phyloP scores from a whole-genome alignment of 2,888 invertebrate genomes.

The Cephonodes hylas region DNA sequence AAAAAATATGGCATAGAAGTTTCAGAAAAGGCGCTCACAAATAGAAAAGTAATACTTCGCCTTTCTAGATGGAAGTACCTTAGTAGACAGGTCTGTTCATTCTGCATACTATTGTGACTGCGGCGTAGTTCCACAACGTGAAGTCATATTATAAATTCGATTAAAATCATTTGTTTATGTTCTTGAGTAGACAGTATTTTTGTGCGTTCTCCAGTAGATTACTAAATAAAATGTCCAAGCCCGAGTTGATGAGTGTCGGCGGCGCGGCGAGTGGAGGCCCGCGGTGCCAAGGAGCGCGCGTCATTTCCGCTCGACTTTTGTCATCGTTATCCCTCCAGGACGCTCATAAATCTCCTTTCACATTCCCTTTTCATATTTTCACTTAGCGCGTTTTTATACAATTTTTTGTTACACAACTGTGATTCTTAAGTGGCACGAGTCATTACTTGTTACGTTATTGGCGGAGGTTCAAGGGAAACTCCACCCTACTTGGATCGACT shows the following conservation, averaged over 20 bases:
- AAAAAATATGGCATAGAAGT: too few species aligned
- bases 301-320: constrained; percentile 7
- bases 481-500: background rate
- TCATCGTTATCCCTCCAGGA: background rate
- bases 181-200: too few species aligned
- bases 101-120: too few species aligned
- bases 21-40: too few species aligned
- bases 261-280: background rate
- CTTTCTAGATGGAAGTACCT: too few species aligned
- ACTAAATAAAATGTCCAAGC: background rate
- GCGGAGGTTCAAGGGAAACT: background rate
- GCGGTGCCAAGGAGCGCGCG: background rate
- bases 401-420: background rate
- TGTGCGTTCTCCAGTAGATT: background rate
- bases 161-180: too few species aligned
- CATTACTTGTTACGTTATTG: background rate
- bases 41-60: too few species aligned
- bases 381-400: constrained; percentile 1
- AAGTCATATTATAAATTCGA: too few species aligned
- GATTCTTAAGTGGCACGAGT: background rate
- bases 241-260: background rate
- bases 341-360: constrained; percentile 2
- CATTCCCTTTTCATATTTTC: constrained; percentile 5
- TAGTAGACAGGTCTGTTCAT: too few species aligned
- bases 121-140: too few species aligned